A percentile compares a stretch with the other conserved stretches of the same genome.
phyloP scores from a whole-genome alignment of 1,140 invertebrate genomes.

The Pinna nobilis region DNA sequence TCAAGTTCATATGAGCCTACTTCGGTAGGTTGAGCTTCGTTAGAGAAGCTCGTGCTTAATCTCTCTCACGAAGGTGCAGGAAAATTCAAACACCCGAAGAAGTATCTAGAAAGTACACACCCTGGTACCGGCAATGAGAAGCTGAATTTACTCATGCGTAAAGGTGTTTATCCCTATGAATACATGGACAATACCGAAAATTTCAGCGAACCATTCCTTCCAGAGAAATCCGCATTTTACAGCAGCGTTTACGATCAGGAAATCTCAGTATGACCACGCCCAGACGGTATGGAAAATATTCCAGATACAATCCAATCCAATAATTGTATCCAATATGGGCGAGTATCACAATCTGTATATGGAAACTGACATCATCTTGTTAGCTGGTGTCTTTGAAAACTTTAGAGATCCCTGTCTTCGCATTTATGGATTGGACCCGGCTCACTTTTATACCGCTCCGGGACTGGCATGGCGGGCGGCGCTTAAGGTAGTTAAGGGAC shows the following conservation, averaged over 20 bases:
- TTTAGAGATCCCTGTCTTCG: constrained; percentile 1
- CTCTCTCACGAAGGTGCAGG: constrained; percentile 1
- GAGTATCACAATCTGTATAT: constrained; percentile 16
- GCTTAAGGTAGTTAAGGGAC: background rate
- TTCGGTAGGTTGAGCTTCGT: constrained; percentile 1
- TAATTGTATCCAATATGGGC: background rate
- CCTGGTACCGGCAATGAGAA: background rate
- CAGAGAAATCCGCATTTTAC: constrained; percentile 3
- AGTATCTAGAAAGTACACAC: constrained; percentile 2
- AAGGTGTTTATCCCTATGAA: constrained; percentile 16
- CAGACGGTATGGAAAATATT: constrained; percentile 2
- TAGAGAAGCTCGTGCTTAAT: constrained; percentile 14
- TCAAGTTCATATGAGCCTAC: constrained; percentile 12
- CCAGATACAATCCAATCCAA: background rate
- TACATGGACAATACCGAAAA: constrained; percentile 2
- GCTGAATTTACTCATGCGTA: constrained; percentile 4
- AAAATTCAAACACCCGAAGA: background rate
- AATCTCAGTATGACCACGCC: constrained; percentile 6
- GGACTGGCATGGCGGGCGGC: constrained; percentile 25
- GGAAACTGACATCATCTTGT: constrained; percentile 4
- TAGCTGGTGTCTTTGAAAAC: constrained; percentile 25
- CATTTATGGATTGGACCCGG: constrained; percentile 2
- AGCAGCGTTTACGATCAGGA: background rate
- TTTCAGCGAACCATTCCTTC: background rate
- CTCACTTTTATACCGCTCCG: constrained; percentile 15